These are phyloP conservation scores for Turritopsis rubra DNA, from an alignment of 30 jellyfish, hydroid and myxozoan species.

Conservation along the genomic window DNA sequence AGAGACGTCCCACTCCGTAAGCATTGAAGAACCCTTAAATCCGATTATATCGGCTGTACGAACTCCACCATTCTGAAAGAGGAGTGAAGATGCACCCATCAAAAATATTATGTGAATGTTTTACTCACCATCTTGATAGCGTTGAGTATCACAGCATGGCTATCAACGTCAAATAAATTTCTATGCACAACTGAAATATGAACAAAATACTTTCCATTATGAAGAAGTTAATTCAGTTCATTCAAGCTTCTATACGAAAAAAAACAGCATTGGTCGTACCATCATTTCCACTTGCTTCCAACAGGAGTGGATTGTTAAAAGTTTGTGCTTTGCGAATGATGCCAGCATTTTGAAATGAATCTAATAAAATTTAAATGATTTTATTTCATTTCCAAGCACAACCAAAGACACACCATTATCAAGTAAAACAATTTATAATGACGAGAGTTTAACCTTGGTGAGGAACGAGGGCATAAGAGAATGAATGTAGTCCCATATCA, in stretches of 20 bases:
- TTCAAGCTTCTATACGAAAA: background rate
- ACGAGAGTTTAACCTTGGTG: slow-evolving; percentile 37
- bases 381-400: background rate
- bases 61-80: background rate
- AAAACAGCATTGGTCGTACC: background rate
- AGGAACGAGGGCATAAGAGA: slow-evolving; percentile 63
- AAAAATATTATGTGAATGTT: background rate
- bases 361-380: slow-evolving; percentile 9
- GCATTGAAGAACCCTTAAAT: too few relatives aligned
- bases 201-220: background rate
- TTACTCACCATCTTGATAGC: slow-evolving; percentile 29
- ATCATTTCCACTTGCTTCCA: background rate
- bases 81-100: background rate
- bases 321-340: slow-evolving; percentile 64
- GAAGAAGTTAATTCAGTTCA: background rate
- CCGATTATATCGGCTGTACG: too few relatives aligned
- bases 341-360: slow-evolving; percentile 64
- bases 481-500: slow-evolving; percentile 59
- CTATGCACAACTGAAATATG: background rate
- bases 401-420: background rate
- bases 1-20: too few relatives aligned
- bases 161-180: slow-evolving; percentile 5
- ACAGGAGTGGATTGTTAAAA: slow-evolving; percentile 35
- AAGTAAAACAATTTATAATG: background rate
- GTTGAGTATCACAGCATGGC: slow-evolving; percentile 19